A percentile compares a stretch with the other conserved stretches of the same genome.
Conservation (phyloP, 2,113 vertebrate species). For the Bettongia penicillata region DNA sequence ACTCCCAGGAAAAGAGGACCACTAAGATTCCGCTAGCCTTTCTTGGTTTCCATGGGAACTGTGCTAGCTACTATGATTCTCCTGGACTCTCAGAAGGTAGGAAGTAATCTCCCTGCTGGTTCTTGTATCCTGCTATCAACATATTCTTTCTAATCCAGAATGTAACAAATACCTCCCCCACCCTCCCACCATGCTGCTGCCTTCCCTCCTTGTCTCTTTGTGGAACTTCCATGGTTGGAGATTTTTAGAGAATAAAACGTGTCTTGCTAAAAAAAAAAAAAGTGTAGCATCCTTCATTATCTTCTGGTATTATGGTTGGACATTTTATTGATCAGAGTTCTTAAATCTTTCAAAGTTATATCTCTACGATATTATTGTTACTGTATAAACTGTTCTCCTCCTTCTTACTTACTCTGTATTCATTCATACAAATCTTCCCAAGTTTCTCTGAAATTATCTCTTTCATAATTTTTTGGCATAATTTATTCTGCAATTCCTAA, state of each 20-base stretch:
- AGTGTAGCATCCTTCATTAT: background rate
- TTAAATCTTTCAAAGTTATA: background rate
- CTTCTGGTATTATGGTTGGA: background rate
- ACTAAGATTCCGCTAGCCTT: background rate
- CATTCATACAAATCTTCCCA: background rate
- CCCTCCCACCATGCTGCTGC: too few species aligned
- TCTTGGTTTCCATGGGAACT: background rate
- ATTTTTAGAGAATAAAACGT: conserved; percentile 67
- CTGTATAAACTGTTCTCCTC: background rate
- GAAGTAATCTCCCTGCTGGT: background rate
- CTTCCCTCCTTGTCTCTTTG: background rate
- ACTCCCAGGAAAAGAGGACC: background rate
- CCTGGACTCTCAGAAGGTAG: background rate
- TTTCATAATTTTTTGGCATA: background rate
- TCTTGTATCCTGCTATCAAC: background rate
- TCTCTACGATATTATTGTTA: background rate
- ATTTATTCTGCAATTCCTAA: background rate
- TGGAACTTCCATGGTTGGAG: background rate
- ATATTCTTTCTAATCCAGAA: background rate
- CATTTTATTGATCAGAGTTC: background rate
- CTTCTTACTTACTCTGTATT: background rate
- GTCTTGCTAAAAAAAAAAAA: background rate
- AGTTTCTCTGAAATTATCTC: background rate
- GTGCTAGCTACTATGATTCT: background rate
- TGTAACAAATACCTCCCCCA: background rate